Evolutionary conservation across 37 sponge, comb jelly and placozoan species (phyloP).

Genomic region (Sycon ciliatum): DNA sequence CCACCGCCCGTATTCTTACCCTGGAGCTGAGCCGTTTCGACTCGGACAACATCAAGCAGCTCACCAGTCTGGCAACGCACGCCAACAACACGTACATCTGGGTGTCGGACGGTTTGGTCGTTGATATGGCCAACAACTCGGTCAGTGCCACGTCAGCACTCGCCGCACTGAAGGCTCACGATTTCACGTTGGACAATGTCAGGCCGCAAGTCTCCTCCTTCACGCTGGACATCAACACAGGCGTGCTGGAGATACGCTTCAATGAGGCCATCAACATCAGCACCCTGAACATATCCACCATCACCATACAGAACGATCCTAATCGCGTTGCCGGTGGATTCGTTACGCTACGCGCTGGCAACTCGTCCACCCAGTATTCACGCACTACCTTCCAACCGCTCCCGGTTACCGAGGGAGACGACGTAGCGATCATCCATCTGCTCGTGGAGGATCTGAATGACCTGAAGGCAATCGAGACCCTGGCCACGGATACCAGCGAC

Average conservation of each 20-base stretch:
- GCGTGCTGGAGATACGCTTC: slow-evolving; percentile 51
- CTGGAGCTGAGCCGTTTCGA: slow-evolving; percentile 36
- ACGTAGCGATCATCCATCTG: slow-evolving; percentile 36
- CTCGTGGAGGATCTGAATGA: slow-evolving; percentile 21
- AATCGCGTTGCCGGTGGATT: background rate
- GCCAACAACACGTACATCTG: slow-evolving; percentile 38
- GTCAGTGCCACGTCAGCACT: slow-evolving; percentile 19
- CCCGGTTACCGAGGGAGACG: background rate
- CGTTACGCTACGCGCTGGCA: background rate
- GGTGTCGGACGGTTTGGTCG: slow-evolving; percentile 33
- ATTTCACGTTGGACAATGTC: slow-evolving; percentile 23
- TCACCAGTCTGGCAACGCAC: slow-evolving; percentile 26
- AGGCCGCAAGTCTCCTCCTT: slow-evolving; percentile 41
- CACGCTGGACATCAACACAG: slow-evolving; percentile 59
- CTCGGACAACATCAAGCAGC: slow-evolving; percentile 46
- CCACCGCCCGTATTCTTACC: background rate
- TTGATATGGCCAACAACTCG: slow-evolving; percentile 48
- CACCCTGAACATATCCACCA: slow-evolving; percentile 35
- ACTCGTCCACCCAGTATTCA: background rate
- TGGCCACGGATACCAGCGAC: slow-evolving; percentile 19
- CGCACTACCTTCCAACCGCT: background rate
- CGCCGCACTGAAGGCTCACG: slow-evolving; percentile 27
- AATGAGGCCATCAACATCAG: slow-evolving; percentile 59
- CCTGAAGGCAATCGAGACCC: slow-evolving; percentile 13
- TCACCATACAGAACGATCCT: slow-evolving; percentile 39